phyloP scores from a whole-genome alignment of 2,113 vertebrate species.

The Dasyprocta punctata region DNA sequence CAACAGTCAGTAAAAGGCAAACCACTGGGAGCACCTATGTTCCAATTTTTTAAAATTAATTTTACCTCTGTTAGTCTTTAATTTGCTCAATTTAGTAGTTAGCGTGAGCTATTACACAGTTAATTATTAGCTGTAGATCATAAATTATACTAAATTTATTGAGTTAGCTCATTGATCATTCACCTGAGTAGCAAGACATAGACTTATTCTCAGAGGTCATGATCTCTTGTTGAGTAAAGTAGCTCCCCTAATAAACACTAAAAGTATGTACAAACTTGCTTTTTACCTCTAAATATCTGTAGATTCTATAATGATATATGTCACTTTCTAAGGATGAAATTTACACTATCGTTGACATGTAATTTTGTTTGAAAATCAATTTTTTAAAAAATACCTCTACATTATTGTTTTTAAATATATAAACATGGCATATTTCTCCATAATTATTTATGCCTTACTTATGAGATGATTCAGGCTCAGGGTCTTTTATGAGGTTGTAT shows the following conservation, averaged over 20 bases:
- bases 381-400: background rate
- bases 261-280: background rate
- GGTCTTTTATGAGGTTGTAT: background rate
- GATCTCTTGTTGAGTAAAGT: background rate
- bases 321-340: background rate
- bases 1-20: background rate
- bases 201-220: background rate
- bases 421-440: background rate
- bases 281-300: background rate
- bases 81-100: background rate
- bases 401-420: background rate
- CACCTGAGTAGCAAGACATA: background rate
- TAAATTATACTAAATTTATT: background rate
- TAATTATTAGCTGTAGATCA: background rate
- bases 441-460: background rate
- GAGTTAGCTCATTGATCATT: background rate
- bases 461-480: background rate
- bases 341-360: background rate
- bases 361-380: conserved; percentile 35
- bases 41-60: conserved; percentile 1
- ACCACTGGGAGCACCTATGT: background rate
- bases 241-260: background rate
- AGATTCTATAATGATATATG: background rate
- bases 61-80: background rate
- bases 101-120: background rate